Evolutionary conservation across 2,113 vertebrate species (phyloP), one percentile per base, ranked within the genome.

Genomic region (Odontophorus gujanensis): DNA sequence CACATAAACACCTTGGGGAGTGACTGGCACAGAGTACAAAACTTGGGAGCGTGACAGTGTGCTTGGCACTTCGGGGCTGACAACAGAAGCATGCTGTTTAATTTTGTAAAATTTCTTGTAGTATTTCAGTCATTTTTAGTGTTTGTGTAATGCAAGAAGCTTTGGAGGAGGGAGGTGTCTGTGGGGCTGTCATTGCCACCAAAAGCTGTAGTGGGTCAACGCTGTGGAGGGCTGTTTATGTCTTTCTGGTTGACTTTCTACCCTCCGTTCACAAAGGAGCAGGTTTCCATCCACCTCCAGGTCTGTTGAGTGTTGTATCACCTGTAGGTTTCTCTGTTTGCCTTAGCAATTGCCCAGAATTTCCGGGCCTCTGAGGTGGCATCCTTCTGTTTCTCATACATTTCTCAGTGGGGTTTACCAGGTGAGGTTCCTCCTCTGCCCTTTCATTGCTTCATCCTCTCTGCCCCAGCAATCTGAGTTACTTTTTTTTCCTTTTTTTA

Each of bases 1-100:
- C 84, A 92, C 91, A 95, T 96, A 96, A 82, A 97, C 96, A 97
- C 96, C 97, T 97, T 92, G 92, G 96, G 97, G 95, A 98, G 96
- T 92, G 88, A 68, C 95, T 91, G 74, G 94, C 90, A 34, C 34
- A 53, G 78, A 67, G 89, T 97, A 96, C 95, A 94, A 91, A 96
- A 93, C 91, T 91, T 51, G 11, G 89, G 87, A 58, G 87, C 90
- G 8, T 67, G 61, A 40, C 79, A 74, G 69, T 73, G 66, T 68
- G 69, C 86, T 93, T 43, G 93, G 87, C 90, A 94, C 47, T 81
- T 82, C 0, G 9, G 22, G 47, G 58, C 65, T 93, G 93, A 66
- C 53, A 84, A 50, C 61, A 85, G 76, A n/a, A 61, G 42, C 55
- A 10, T 82, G 89, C 43, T 78, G 8, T 95, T 87, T 92, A 89